phyloP scores from a whole-genome alignment of 2,797 vertebrate genomes.

The Platyrinchus mystaceus region DNA sequence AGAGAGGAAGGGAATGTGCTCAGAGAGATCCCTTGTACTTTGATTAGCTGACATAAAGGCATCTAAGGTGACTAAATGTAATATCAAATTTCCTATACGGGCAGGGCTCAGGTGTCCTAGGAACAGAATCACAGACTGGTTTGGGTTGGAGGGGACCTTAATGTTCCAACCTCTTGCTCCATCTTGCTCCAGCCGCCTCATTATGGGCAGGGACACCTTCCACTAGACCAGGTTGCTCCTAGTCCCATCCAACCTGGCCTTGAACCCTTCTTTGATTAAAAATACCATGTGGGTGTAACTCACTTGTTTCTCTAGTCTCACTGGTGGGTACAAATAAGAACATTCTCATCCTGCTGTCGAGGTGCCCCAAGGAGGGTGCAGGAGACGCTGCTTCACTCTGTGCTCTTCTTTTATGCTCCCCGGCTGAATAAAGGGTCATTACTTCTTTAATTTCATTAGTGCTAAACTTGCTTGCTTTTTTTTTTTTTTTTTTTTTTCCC shows the following conservation, averaged over 20 bases:
- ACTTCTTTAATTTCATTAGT: background rate
- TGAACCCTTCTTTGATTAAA: background rate
- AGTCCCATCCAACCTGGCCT: background rate
- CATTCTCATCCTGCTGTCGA: background rate
- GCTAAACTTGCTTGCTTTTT: fast-evolving
- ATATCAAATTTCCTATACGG: background rate
- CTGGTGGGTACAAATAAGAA: background rate
- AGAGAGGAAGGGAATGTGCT: background rate
- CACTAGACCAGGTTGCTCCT: background rate
- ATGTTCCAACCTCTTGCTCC: background rate
- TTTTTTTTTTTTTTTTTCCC: background rate
- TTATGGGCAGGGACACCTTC: background rate
- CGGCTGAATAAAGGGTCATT: background rate
- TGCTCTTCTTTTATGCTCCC: fast-evolving
- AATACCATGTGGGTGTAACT: fast-evolving
- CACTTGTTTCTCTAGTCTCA: background rate
- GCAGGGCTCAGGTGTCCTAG: background rate
- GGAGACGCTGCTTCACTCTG: fast-evolving
- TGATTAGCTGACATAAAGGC: background rate
- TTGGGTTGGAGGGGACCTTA: background rate
- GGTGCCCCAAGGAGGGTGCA: background rate
- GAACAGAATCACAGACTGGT: background rate
- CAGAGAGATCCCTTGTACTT: background rate
- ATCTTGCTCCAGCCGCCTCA: fast-evolving
- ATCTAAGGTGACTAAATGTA: background rate